Conservation (phyloP, 2,888 invertebrate genomes). For the Amblyjoppa proteus region DNA sequence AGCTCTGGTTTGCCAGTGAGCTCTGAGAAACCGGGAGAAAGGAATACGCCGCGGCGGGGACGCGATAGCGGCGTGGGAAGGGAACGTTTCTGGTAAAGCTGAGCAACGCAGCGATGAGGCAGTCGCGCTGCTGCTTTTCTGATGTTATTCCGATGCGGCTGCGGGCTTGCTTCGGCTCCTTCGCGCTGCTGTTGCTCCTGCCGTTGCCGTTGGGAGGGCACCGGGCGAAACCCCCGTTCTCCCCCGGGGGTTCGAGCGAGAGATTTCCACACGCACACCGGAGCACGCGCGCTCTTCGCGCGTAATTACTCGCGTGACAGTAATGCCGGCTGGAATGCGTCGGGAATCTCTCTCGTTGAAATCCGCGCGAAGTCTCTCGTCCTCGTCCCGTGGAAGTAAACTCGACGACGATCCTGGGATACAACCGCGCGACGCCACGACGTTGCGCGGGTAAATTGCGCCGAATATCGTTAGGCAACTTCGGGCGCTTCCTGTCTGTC, state of each 20-base stretch:
- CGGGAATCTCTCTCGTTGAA: slow-evolving; percentile 69
- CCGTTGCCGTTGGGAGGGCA: slow-evolving; percentile 34
- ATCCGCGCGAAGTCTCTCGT: slow-evolving; percentile 49
- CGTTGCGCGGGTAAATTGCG: slow-evolving; percentile 2
- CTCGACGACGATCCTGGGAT: slow-evolving; percentile 41
- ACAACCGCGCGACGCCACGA: slow-evolving; percentile 50
- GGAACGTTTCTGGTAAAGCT: slow-evolving; percentile 42
- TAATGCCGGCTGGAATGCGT: slow-evolving; percentile 82
- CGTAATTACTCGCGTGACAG: slow-evolving; percentile 84
- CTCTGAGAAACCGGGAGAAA: slow-evolving; percentile 66
- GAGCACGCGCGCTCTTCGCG: slow-evolving; percentile 62
- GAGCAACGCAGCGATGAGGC: slow-evolving; percentile 69
- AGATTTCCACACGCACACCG: slow-evolving; percentile 63
- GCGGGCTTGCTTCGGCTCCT: slow-evolving; percentile 22
- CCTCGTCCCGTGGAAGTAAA: slow-evolving; percentile 53
- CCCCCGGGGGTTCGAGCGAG: slow-evolving; percentile 44
- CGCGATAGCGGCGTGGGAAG: slow-evolving; percentile 52
- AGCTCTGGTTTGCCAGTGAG: slow-evolving; percentile 81
- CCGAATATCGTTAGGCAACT: background rate
- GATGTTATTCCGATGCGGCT: slow-evolving; percentile 59
- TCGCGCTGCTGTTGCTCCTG: slow-evolving; percentile 9
- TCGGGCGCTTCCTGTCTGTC: slow-evolving; percentile 53
- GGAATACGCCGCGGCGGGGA: slow-evolving; percentile 37
- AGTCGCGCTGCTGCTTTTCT: slow-evolving; percentile 59
- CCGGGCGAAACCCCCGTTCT: slow-evolving; percentile 50